These are phyloP conservation scores for Drosophila lini DNA, from an alignment of 1,140 invertebrate species.

Conservation along the genomic window DNA sequence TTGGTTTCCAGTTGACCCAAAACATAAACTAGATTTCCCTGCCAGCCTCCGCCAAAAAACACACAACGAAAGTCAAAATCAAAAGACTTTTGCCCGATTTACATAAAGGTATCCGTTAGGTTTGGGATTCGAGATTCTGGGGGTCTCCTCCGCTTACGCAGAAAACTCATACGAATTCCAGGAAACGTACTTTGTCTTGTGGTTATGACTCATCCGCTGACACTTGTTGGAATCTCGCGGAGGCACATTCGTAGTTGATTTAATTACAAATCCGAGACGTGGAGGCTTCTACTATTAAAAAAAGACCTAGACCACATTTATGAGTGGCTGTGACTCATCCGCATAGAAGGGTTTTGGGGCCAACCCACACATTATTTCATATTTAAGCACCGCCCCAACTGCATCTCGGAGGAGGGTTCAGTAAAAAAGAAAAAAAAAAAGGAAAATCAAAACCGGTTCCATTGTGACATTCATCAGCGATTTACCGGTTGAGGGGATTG, in stretches of 20 bases:
- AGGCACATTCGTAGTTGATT: slow-evolving; percentile 14
- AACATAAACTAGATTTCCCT: slow-evolving; percentile 77
- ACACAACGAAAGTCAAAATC: slow-evolving; percentile 19
- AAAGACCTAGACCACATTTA: slow-evolving; percentile 39
- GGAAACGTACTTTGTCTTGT: slow-evolving; percentile 45
- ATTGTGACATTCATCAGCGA: slow-evolving; percentile 39
- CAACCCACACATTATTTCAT: slow-evolving; percentile 35
- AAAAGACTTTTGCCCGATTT: slow-evolving; percentile 50
- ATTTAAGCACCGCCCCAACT: slow-evolving; percentile 13
- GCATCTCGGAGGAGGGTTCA: slow-evolving; percentile 11
- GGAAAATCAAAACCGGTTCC: slow-evolving; percentile 61
- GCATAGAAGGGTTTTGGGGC: slow-evolving; percentile 9
- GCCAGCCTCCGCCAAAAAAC: slow-evolving; percentile 39
- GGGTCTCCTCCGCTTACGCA: slow-evolving; percentile 47
- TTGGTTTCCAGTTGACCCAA: slow-evolving; percentile 59
- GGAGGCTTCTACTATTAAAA: slow-evolving; percentile 25
- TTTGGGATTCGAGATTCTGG: slow-evolving; percentile 8
- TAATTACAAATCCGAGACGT: slow-evolving; percentile 51
- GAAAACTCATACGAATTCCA: slow-evolving; percentile 75
- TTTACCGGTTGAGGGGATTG: slow-evolving; percentile 38
- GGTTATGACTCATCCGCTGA: slow-evolving; percentile 51
- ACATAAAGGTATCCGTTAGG: slow-evolving; percentile 54
- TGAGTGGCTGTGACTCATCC: slow-evolving; percentile 24
- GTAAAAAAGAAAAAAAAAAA: slow-evolving; percentile 9
- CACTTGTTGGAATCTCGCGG: slow-evolving; percentile 47